Evolutionary conservation across 2,888 invertebrate genomes (phyloP).

Genomic region (Agonopterix alstromeriana): DNA sequence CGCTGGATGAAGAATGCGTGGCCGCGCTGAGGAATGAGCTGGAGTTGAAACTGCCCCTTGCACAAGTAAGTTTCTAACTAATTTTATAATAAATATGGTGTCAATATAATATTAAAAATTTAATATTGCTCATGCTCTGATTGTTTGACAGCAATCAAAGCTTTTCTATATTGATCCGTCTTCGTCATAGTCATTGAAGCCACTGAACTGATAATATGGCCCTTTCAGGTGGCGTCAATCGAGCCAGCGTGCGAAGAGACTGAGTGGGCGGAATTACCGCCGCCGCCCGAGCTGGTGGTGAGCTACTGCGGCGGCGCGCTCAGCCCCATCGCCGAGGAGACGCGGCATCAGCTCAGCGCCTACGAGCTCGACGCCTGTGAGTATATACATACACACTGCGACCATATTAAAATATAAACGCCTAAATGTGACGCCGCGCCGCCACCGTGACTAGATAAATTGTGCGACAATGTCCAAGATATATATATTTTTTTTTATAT

Average conservation of each 20-base stretch:
- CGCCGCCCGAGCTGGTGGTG: conserved; percentile 54
- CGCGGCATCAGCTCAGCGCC: conserved; percentile 54
- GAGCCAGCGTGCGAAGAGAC: conserved; percentile 24
- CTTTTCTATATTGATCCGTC: too few relatives aligned
- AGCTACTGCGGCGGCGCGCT: conserved; percentile 47
- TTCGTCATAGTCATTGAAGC: too few relatives aligned
- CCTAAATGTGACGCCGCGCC: too few relatives aligned
- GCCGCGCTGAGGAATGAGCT: conserved; percentile 83
- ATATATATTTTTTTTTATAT: too few relatives aligned
- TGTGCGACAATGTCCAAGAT: too few relatives aligned
- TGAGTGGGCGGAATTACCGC: conserved; percentile 27
- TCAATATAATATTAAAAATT: too few relatives aligned
- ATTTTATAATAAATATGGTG: neutral
- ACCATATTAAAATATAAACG: too few relatives aligned
- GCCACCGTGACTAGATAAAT: too few relatives aligned
- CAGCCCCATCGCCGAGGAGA: conserved; percentile 65
- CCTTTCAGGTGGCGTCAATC: conserved; percentile 46
- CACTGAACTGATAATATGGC: too few relatives aligned
- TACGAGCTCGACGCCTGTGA: conserved; percentile 63
- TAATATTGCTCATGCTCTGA: too few relatives aligned
- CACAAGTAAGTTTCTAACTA: conserved; percentile 68
- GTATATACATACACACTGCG: conserved; percentile 14
- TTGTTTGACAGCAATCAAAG: too few relatives aligned
- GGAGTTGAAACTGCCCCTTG: conserved; percentile 81
- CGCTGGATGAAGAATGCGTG: conserved; percentile 83